phyloP scores from a whole-genome alignment of 2,888 invertebrate species.

The Sceliomorpha sp. region DNA sequence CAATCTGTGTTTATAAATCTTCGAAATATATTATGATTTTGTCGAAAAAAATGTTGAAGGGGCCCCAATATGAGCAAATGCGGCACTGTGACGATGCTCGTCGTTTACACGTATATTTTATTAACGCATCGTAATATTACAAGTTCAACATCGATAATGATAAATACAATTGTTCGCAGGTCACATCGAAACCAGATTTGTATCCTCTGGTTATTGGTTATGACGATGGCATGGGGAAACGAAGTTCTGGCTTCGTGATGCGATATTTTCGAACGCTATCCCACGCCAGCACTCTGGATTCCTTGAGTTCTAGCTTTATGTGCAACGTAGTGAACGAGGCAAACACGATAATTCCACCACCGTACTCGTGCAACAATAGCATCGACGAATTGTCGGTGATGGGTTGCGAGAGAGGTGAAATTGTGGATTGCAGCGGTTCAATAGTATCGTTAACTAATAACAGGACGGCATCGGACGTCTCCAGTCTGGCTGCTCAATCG shows the following conservation, averaged over 20 bases:
- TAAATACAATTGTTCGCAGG: slow-evolving; percentile 80
- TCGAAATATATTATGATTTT: too few relatives aligned
- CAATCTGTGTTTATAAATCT: too few relatives aligned
- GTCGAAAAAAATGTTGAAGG: too few relatives aligned
- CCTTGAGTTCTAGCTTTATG: slow-evolving; percentile 92
- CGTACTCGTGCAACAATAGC: slow-evolving; percentile 90
- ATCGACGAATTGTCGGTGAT: slow-evolving; percentile 83
- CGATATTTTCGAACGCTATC: slow-evolving; percentile 91
- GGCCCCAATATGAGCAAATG: too few relatives aligned
- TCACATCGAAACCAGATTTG: slow-evolving; percentile 91
- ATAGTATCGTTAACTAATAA: slow-evolving; percentile 79
- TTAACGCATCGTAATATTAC: too few relatives aligned
- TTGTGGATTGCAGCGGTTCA: slow-evolving; percentile 69
- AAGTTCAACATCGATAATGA: too few relatives aligned
- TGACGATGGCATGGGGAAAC: slow-evolving; percentile 85
- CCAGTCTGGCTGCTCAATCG: slow-evolving; percentile 86
- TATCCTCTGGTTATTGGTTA: slow-evolving; percentile 92
- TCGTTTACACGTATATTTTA: too few relatives aligned
- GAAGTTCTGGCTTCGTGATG: slow-evolving; percentile 90
- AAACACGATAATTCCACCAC: slow-evolving; percentile 90
- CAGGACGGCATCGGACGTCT: slow-evolving; percentile 85
- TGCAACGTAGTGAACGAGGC: slow-evolving; percentile 93
- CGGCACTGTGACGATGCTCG: too few relatives aligned
- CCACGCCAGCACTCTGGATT: slow-evolving; percentile 92
- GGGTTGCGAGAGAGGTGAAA: slow-evolving; percentile 71